Evolutionary conservation across 2,797 vertebrate species (phyloP), one percentile per base, ranked within the genome.

Genomic region (Australoheros facetus): DNA sequence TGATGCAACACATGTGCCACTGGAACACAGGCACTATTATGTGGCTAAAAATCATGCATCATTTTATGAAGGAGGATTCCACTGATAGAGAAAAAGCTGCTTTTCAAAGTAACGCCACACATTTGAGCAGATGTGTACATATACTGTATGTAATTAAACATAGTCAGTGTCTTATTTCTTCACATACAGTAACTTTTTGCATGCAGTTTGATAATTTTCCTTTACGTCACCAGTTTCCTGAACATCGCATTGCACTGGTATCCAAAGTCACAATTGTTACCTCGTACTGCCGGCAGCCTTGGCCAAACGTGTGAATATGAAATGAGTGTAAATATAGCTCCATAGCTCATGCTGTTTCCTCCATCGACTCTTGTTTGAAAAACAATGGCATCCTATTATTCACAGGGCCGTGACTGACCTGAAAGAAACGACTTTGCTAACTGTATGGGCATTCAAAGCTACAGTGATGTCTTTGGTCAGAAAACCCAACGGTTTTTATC

Each of bases 311-410:
- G 85, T 30, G 54, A 92, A 93, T 87, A 86, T 89, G 85, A 92
- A 91, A 83, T 73, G 58, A 60, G 91, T 85, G 88, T 94, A 93
- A 93, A 93, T 93, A 91, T 93, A 94, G 91, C 88, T 69, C 56
- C 77, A 60, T 80, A 80, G 89, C 89, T 93, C 92, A 93, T 78
- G 79, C 87, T 71, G 86, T 86, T 95, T 95, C 93, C 94, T 94
- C 91, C 84, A 85, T 80, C 55, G 75, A 85, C 85, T 91, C 88
- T 89, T 89, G 91, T 91, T 92, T 87, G 89, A 88, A 90, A 92
- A 95, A 96, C 95, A 95, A 95, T 95, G 90, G 92, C 85, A 85
- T 90, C 91, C 92, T 91, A 94, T 93, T 94, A 91, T 94, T 93
- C 89, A 88, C 79, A 7, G 51, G 73, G 48, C 78, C 75, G 26